phyloP scores from a whole-genome alignment of 1,140 invertebrate species.

The Euglossa dilemma region DNA sequence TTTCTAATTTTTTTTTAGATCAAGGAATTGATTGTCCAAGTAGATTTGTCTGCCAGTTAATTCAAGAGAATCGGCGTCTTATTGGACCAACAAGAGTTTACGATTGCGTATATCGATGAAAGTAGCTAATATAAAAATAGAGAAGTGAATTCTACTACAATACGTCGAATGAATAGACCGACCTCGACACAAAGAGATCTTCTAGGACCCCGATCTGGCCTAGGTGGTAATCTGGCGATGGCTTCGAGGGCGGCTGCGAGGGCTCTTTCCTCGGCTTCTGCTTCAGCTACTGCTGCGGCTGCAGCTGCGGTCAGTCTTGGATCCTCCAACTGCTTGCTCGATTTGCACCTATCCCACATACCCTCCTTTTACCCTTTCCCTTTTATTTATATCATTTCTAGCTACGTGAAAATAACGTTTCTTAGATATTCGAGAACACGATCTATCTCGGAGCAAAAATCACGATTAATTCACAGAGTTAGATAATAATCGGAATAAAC shows the following conservation, averaged over 20 bases:
- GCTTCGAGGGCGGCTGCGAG: slow-evolving; percentile 88
- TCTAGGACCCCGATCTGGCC: slow-evolving; percentile 77
- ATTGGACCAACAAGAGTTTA: too few relatives aligned
- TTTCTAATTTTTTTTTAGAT: too few relatives aligned
- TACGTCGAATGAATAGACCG: slow-evolving; percentile 10
- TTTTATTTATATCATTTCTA: neutral
- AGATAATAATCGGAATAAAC: neutral
- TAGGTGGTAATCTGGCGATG: slow-evolving; percentile 84
- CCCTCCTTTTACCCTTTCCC: slow-evolving; percentile 5
- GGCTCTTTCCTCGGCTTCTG: slow-evolving; percentile 88
- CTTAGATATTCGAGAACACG: neutral
- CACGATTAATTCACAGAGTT: neutral
- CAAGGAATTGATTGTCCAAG: too few relatives aligned
- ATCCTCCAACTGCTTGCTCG: slow-evolving; percentile 81
- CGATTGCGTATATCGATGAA: too few relatives aligned
- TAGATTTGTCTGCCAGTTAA: too few relatives aligned
- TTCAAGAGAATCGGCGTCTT: too few relatives aligned
- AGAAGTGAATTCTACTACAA: too few relatives aligned
- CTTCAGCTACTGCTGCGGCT: slow-evolving; percentile 88
- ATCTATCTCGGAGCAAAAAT: neutral
- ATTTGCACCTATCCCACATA: slow-evolving; percentile 81
- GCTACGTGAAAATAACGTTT: neutral
- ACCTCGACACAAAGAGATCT: slow-evolving; percentile 79
- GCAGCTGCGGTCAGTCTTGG: slow-evolving; percentile 85
- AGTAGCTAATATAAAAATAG: too few relatives aligned